Base-by-base conservation (phyloP, 1,140 invertebrate genomes). In the Oryctes rhinoceros region DNA sequence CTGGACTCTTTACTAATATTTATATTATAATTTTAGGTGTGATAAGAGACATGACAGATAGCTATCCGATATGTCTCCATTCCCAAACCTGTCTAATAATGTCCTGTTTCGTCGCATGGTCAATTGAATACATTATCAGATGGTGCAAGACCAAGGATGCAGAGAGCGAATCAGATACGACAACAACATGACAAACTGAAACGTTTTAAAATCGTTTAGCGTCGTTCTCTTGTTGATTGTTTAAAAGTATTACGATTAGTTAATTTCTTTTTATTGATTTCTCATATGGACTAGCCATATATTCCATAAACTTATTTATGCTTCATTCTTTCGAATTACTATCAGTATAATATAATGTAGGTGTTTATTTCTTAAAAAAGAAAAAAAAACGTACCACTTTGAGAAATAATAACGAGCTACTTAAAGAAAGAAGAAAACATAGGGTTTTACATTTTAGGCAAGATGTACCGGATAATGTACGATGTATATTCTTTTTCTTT, bases 1-100 rank as follows among this genome's bases (percentile, higher is more conserved):
- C 24, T 30, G 2, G 24, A 30, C 24, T 30, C 24, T 30, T 30
- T 53, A 48, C 47, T 48, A 53, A 53, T 53, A 0, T 1, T 53
- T n/a, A 15, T 53, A 53, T 53, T 78, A 49, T 15, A 35, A 30
- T 87, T 89, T 24, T 87, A 94, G 94, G 94, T 84, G 91, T 91
- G 79, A 91, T 94, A 18, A 89, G 94, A 83, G 93, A 95, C 81
- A 88, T 89, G 59, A 93, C 92, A 7, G 86, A 88, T 3, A 94
- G 92, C 84, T 95, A 92, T 87, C 89, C 91, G 9, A 89, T 91
- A 9, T 94, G 93, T 83, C 91, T 94, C 81, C 93, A 94, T 85
- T 89, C 92, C 4, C 93, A 94, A 86, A 94, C 92, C 59, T 88
- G 90, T 1, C 88, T 94, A 78, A 94, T 94, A 20, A 87, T 92